Evolutionary conservation across 2,888 invertebrate genomes (phyloP), one percentile per base, ranked within the genome.

Genomic region (Drosophila tripunctata): DNA sequence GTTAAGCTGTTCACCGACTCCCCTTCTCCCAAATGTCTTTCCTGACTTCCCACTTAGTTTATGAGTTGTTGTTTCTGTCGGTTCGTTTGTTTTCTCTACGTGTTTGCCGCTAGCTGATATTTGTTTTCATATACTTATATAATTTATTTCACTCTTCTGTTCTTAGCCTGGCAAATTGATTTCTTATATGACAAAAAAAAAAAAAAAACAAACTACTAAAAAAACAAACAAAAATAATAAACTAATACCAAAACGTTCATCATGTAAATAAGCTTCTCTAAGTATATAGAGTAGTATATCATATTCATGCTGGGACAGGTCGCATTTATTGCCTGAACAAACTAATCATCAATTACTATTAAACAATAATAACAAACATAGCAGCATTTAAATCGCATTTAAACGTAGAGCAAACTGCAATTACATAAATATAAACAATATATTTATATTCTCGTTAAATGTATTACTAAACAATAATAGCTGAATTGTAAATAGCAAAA

Each of bases 191-290:
- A 35, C 27, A 15, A 55, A 55, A n/a, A 55, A 41, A 58, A 40
- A 19, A 2, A 10, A 47, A 48, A 64, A 30, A 8, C 6, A 38
- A 63, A 45, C n/a, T n/a, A n/a, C n/a, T 55, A 58, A 52, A 55
- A 43, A 5, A 31, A 48, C 44, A 30, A 44, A 48, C 15, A 10
- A 27, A 54, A 45, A 35, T 47, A 55, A 57, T 41, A 58, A 72
- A 50, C 55, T 56, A 75, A 78, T 54, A 55, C 52, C 62, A 78
- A 63, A 47, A 65, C 50, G 73, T 64, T 84, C 71, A 78, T 81
- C 67, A 67, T 83, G 88, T 83, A 83, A 65, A 83, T 88, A 83
- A 69, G 83, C 83, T 80, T 86, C 81, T 86, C 67, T 51, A 56
- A 48, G 45, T 41, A 74, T 12, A 48, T 62, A 56, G 62, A 66